Conservation (phyloP, 2,113 vertebrate genomes). For the Prunella fulvescens region DNA sequence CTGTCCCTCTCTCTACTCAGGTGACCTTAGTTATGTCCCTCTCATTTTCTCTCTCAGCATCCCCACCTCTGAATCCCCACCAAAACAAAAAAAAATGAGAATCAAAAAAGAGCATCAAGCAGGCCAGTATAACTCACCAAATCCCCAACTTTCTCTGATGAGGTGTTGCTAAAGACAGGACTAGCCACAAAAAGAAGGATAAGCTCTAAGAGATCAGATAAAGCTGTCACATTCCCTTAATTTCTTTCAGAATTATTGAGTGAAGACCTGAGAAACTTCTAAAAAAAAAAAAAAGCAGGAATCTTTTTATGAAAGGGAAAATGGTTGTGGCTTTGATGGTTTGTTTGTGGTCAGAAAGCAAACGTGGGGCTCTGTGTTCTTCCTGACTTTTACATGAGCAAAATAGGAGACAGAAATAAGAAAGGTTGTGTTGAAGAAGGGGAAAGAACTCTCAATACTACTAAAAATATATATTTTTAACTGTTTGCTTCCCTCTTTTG, state of each 20-base stretch:
- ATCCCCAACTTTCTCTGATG: neutral
- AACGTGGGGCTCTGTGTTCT: neutral
- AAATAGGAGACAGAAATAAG: neutral
- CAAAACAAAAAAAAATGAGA: neutral
- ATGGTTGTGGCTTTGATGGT: neutral
- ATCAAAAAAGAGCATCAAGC: neutral
- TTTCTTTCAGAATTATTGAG: neutral
- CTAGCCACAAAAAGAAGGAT: neutral
- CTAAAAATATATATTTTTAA: neutral
- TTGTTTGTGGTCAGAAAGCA: constrained; percentile 8
- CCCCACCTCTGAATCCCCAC: neutral
- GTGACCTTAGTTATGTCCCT: neutral
- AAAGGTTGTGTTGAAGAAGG: neutral
- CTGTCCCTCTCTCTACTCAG: neutral
- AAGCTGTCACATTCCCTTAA: neutral
- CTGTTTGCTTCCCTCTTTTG: neutral
- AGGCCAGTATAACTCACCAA: neutral
- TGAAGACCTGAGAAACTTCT: neutral
- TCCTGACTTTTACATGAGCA: neutral
- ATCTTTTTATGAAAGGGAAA: neutral
- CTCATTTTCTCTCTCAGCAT: neutral
- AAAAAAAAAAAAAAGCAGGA: neutral
- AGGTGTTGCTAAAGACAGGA: neutral
- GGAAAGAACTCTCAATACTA: neutral
- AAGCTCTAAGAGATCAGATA: neutral